Base-by-base conservation (phyloP, 2,113 vertebrate species). In the Triplophysa siluroides region DNA sequence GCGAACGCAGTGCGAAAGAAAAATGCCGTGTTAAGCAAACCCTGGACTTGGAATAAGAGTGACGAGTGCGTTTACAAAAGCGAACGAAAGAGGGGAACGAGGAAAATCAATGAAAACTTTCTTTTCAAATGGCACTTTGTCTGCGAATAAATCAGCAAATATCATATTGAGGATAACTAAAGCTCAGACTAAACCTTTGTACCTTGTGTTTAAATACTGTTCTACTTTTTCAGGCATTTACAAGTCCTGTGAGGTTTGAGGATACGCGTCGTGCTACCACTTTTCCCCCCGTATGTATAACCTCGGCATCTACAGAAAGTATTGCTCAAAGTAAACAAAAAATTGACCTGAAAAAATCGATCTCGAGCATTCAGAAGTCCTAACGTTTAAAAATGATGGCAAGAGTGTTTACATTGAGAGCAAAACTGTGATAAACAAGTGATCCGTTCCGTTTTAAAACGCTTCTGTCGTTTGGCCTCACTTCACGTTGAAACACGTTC, bases 321-420 rank as follows among this genome's bases (percentile, higher is more conserved):
- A 68, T 50, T 76, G 79, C 72, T 73, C 63, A 41, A 21, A 66
- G 77, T 60, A 63, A 83, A 74, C 47, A 43, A 10, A 74, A 68
- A 61, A 63, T 41, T 56, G 80, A 82, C 45, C 73, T 12, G 50
- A 73, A 43, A 19, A 60, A 38, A 80, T 74, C 60, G n/a, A 3
- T 65, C 54, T 65, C 3, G 58, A 63, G 41, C 23, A 38, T 64
- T 38, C 45, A 47, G n/a, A 63, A n/a, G 67, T 62, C 78, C 69
- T 21, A 29, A 26, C n/a, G n/a, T 63, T 10, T 79, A 63, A 71
- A 38, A 79, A 79, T 38, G 33, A 79, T 71, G 78, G 54, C 78
- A 71, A 80, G 41, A 72, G 60, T 64, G 78, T 47, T 23, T 63
- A 23, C 68, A 56, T 62, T 21, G 14, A 70, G 43, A 29, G 56